A percentile compares a stretch with the other conserved stretches of the same genome.
Conservation (phyloP, 2,113 vertebrate genomes). For the Microtus oregoni region DNA sequence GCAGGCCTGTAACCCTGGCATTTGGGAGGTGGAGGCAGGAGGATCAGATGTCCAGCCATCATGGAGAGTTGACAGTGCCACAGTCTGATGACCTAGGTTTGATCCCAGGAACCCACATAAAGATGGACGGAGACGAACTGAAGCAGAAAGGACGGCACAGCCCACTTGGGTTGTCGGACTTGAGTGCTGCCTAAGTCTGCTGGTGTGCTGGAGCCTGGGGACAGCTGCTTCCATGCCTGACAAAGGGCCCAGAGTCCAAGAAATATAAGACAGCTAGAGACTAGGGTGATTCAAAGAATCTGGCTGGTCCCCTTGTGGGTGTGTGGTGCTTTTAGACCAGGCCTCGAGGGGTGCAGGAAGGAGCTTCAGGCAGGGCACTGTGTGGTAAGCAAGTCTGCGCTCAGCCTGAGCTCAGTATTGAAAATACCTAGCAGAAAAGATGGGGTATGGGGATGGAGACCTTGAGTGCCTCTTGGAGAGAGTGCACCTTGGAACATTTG, state of each 20-base stretch:
- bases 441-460: fast-evolving
- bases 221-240: neutral
- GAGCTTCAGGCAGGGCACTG: no score
- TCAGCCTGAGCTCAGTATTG: neutral
- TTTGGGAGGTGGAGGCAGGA: neutral
- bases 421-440: neutral
- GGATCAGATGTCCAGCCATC: neutral
- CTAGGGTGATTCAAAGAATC: neutral
- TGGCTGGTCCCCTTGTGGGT: neutral
- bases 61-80: neutral
- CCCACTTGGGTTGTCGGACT: neutral
- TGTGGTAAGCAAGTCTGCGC: neutral
- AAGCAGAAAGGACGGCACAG: neutral
- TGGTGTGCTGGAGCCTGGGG: no score
- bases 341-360: neutral
- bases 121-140: neutral
- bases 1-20: neutral
- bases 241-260: neutral
- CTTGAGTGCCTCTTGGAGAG: neutral
- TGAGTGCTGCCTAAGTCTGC: neutral
- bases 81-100: neutral
- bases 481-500: neutral
- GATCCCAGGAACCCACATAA: neutral
- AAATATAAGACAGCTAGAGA: neutral
- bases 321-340: neutral